A percentile compares a stretch with the other conserved stretches of the same genome.
phyloP scores from a whole-genome alignment of 2,797 vertebrate species.

The Melanotaenia maccullochi region DNA sequence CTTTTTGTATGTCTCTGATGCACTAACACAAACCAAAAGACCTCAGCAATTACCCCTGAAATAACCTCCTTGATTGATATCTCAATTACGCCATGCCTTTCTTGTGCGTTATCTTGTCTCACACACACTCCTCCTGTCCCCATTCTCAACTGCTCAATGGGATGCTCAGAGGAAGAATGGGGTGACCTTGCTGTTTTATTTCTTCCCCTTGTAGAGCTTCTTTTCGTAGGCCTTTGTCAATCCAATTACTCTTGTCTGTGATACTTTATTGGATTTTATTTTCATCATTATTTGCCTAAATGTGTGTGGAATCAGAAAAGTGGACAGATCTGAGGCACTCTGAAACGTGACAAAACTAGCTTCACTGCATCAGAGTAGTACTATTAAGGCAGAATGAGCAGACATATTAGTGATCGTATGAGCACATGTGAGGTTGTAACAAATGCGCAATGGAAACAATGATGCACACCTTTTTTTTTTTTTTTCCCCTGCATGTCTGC shows the following conservation, averaged over 20 bases:
- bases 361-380: constrained; percentile 39
- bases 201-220: constrained; percentile 16
- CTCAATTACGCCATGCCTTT: constrained; percentile 81
- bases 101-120: constrained; percentile 79
- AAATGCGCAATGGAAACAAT: constrained; percentile 35
- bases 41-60: constrained; percentile 82
- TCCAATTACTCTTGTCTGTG: constrained; percentile 20
- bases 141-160: constrained; percentile 71
- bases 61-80: constrained; percentile 85
- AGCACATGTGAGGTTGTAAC: constrained; percentile 23
- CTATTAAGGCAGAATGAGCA: constrained; percentile 29
- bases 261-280: constrained; percentile 35
- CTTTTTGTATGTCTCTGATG: constrained; percentile 20
- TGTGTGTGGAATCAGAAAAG: constrained; percentile 17
- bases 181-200: constrained; percentile 74
- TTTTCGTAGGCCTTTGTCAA: constrained; percentile 45
- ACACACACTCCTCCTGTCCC: constrained; percentile 63
- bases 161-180: constrained; percentile 56
- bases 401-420: constrained; percentile 20
- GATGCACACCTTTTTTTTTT: not conserved
- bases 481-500: constrained; percentile 6
- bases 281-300: constrained; percentile 45
- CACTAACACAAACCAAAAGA: constrained; percentile 71
- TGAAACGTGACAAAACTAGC: constrained; percentile 27
- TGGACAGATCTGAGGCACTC: not conserved